Percentiles rank a stretch among this genome's conserved stretches.
Evolutionary conservation across 2,113 vertebrate species (phyloP).

Genomic region (Rattus rattus): DNA sequence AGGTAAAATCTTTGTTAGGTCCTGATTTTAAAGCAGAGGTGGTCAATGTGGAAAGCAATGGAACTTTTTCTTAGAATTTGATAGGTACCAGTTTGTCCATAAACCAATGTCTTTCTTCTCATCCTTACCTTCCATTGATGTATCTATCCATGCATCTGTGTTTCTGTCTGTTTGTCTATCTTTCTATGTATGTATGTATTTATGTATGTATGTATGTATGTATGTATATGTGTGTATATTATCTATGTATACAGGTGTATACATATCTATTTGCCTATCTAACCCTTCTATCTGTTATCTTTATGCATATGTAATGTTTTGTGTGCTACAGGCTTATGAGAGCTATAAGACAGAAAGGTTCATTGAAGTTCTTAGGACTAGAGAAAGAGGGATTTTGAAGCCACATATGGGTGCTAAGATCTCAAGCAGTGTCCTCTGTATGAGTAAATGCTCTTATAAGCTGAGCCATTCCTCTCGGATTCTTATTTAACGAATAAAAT

Average conservation of each 20-base stretch:
- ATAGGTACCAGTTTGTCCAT: background rate
- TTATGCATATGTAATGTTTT: background rate
- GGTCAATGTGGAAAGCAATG: background rate
- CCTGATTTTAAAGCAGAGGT: background rate
- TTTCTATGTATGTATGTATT: background rate
- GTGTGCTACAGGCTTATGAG: no score
- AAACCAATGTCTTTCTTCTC: background rate
- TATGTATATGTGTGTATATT: background rate
- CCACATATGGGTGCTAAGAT: background rate
- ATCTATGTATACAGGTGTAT: no score
- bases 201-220: background rate
- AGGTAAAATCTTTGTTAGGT: background rate
- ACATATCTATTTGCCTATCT: background rate
- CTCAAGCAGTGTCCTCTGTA: background rate
- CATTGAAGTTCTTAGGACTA: background rate
- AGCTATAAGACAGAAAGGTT: background rate
- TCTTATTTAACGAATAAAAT: slow-evolving; percentile 35
- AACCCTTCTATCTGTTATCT: background rate
- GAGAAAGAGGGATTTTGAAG: background rate
- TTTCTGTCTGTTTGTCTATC: background rate
- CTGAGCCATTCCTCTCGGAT: background rate
- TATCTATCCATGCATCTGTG: background rate
- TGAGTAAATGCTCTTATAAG: background rate
- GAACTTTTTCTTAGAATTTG: background rate
- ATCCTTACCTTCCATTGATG: background rate